Conservation (phyloP, 2,888 invertebrate species). For the Hirtodrosophila cameraria region DNA sequence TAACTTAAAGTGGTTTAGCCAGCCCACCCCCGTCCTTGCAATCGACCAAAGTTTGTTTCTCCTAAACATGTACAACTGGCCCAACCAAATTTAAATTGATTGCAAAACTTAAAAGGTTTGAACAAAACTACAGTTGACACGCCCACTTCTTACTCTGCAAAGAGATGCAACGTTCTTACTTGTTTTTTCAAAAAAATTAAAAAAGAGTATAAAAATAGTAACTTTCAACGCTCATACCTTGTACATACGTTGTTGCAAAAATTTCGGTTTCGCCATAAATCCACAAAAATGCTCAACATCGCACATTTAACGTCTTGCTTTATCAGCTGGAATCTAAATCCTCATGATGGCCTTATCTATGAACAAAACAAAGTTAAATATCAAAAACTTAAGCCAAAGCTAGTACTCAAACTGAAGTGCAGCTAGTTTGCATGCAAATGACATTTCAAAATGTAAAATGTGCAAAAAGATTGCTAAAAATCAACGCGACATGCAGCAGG, state of each 20-base stretch:
- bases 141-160: too few relatives aligned
- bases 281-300: constrained; percentile 35
- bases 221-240: constrained; percentile 41
- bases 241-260: constrained; percentile 20
- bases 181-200: neutral
- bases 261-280: constrained; percentile 44
- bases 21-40: too few relatives aligned
- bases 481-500: constrained; percentile 73
- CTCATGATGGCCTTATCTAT: constrained; percentile 24
- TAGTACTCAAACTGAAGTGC: neutral
- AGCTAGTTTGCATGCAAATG: constrained; percentile 76
- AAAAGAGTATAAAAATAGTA: neutral
- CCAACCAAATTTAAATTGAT: too few relatives aligned
- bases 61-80: too few relatives aligned
- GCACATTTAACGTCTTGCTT: constrained; percentile 48
- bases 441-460: constrained; percentile 53
- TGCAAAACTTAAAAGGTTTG: too few relatives aligned
- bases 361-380: constrained; percentile 3
- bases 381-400: constrained; percentile 7
- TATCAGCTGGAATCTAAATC: constrained; percentile 40
- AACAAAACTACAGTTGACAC: too few relatives aligned
- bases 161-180: too few relatives aligned
- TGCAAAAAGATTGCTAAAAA: constrained; percentile 64
- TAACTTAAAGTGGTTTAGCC: too few relatives aligned
- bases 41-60: too few relatives aligned